Percentiles rank a stretch among this genome's conserved stretches.
These are phyloP conservation scores for Ennomos fuscantarius DNA, from an alignment of 2,888 invertebrate species.

Conservation along the genomic window DNA sequence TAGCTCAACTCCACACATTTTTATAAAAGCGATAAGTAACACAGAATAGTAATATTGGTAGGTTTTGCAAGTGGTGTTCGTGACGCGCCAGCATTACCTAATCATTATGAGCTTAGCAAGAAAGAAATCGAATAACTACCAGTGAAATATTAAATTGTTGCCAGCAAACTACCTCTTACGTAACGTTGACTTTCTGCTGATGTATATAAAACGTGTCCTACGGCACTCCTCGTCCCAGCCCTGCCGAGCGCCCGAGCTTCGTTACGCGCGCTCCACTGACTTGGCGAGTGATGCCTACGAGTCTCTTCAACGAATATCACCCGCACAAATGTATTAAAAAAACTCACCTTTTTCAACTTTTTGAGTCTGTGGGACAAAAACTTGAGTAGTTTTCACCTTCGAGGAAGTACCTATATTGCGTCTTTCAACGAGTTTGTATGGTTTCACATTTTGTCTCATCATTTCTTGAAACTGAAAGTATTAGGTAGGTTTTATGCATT, in stretches of 20 bases:
- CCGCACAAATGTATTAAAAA: slow-evolving; percentile 70
- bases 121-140: no score
- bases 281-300: slow-evolving; percentile 75
- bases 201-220: neutral
- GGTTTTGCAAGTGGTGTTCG: no score
- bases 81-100: no score
- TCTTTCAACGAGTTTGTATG: slow-evolving; percentile 26
- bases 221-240: slow-evolving; percentile 37
- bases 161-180: neutral
- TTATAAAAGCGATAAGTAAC: neutral
- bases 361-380: slow-evolving; percentile 62
- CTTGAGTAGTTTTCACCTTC: slow-evolving; percentile 48
- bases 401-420: slow-evolving; percentile 38
- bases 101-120: no score
- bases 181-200: slow-evolving; percentile 1
- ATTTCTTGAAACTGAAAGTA: no score
- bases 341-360: slow-evolving; percentile 69
- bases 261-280: slow-evolving; percentile 76
- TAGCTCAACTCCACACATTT: slow-evolving; percentile 2
- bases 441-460: no score
- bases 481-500: no score
- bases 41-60: no score
- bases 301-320: slow-evolving; percentile 72
- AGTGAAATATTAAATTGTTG: neutral
- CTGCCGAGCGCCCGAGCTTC: slow-evolving; percentile 58